Conservation (phyloP, 2,888 invertebrate genomes). For the Diarsia brunnea region DNA sequence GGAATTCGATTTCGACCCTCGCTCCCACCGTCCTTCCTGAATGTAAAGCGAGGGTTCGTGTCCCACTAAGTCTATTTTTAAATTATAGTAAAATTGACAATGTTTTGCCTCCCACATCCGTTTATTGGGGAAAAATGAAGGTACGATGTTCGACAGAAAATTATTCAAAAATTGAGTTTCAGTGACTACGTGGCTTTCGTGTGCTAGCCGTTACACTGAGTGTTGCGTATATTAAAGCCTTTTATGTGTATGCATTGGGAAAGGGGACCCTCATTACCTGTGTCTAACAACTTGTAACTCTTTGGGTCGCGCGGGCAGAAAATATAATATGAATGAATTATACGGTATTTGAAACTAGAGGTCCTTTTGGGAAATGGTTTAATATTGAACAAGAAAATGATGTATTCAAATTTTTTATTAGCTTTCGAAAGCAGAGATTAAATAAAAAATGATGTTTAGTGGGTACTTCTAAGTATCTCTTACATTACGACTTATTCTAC, state of each 20-base stretch:
- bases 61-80: slow-evolving; percentile 81
- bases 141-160: slow-evolving; percentile 25
- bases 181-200: background rate
- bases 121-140: slow-evolving; percentile 33
- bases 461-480: background rate
- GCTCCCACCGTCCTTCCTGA: slow-evolving; percentile 83
- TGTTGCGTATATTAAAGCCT: background rate
- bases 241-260: slow-evolving; percentile 25
- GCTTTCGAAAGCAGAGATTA: background rate
- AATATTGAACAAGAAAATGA: slow-evolving; percentile 4
- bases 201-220: background rate
- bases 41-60: slow-evolving; percentile 86
- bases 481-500: too few species aligned
- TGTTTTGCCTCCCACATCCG: slow-evolving; percentile 41
- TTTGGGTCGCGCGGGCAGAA: background rate
- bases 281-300: background rate
- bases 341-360: background rate
- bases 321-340: slow-evolving; percentile 13
- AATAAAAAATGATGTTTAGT: background rate
- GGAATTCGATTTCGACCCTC: slow-evolving; percentile 88
- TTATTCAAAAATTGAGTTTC: slow-evolving; percentile 13
- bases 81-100: slow-evolving; percentile 79
- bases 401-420: background rate
- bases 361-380: background rate
- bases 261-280: slow-evolving; percentile 22